Evolutionary conservation across 2,888 invertebrate species (phyloP).

Genomic region (Meiosimyza decipiens): DNA sequence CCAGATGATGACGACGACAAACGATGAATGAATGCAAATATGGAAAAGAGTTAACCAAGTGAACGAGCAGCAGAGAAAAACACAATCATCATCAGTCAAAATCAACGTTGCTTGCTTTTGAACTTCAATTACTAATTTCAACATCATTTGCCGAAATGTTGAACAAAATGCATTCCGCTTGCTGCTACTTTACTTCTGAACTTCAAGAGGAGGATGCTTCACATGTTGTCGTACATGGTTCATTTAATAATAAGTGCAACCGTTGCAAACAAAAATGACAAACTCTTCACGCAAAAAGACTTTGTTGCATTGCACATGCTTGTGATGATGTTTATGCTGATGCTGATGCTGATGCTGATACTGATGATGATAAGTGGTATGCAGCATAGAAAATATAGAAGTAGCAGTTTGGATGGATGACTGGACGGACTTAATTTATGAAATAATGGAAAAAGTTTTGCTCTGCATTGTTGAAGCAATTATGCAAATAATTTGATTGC

Average conservation of each 20-base stretch:
- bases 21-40: constrained; percentile 41
- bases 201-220: neutral
- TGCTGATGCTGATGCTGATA: too few species aligned
- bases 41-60: neutral
- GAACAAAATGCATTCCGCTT: neutral
- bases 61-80: too few species aligned
- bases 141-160: constrained; percentile 18
- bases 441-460: constrained; percentile 12
- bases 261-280: constrained; percentile 42
- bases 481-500: constrained; percentile 57
- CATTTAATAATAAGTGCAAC: constrained; percentile 56
- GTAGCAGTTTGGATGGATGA: too few species aligned
- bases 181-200: too few species aligned
- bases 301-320: constrained; percentile 11
- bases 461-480: constrained; percentile 45
- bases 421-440: neutral
- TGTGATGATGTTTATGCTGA: too few species aligned
- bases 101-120: constrained; percentile 38
- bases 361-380: too few species aligned
- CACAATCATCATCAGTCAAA: constrained; percentile 10
- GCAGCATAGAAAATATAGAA: too few species aligned
- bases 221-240: constrained; percentile 46
- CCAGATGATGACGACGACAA: constrained; percentile 36
- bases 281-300: constrained; percentile 4
- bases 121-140: constrained; percentile 33